These are phyloP conservation scores for Caenorhabditis auriculariae DNA, from an alignment of 2,888 invertebrate genomes.

Conservation along the genomic window DNA sequence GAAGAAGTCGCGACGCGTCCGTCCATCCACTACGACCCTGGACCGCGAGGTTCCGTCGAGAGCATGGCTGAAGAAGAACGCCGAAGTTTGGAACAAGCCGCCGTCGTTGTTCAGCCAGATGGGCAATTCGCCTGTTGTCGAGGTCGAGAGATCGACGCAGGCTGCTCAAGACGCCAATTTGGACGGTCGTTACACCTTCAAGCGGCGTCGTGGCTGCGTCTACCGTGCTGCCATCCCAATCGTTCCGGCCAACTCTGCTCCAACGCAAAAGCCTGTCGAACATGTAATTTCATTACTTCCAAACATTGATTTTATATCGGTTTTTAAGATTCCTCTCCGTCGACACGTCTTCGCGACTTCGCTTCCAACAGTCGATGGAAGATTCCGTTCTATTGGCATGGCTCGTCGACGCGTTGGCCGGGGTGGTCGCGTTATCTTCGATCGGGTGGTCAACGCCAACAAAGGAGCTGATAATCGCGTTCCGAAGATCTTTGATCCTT, in stretches of 20 bases:
- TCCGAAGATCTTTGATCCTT: constrained; percentile 32
- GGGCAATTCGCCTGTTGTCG: constrained; percentile 19
- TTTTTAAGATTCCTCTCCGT: constrained; percentile 1
- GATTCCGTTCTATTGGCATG: constrained; percentile 19
- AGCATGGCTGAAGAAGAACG: constrained; percentile 52
- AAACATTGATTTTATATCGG: background rate
- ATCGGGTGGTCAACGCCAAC: constrained; percentile 12
- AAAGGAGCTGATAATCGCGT: too few species aligned
- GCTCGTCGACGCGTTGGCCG: constrained; percentile 45
- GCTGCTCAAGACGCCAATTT: constrained; percentile 18
- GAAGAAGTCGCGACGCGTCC: constrained; percentile 8
- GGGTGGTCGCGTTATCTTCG: constrained; percentile 46
- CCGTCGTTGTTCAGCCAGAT: constrained; percentile 30
- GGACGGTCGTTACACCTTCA: constrained; percentile 49
- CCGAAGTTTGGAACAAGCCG: constrained; percentile 53
- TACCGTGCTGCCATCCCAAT: constrained; percentile 37
- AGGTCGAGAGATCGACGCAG: constrained; percentile 8
- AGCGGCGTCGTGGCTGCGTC: constrained; percentile 40
- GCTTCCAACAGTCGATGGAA: constrained; percentile 12
- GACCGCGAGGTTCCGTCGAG: constrained; percentile 24
- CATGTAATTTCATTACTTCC: background rate
- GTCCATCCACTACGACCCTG: constrained; percentile 2
- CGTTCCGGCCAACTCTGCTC: background rate
- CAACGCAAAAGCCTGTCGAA: background rate
- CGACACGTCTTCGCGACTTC: constrained; percentile 6